phyloP scores from a whole-genome alignment of 2,797 vertebrate genomes.

The Prunella strophiata region DNA sequence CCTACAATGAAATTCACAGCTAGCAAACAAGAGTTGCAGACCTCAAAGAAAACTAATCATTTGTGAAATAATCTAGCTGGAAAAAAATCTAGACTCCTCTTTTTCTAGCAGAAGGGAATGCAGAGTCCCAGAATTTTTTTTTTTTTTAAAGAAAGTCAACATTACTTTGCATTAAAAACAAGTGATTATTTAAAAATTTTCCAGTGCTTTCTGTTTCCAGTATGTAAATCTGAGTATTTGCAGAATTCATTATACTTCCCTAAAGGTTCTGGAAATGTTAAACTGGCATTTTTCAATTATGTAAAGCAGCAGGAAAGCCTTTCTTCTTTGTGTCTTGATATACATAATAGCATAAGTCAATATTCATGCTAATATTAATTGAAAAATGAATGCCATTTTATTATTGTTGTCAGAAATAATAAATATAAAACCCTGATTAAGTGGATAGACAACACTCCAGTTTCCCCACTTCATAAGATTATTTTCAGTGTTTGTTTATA shows the following conservation, averaged over 20 bases:
- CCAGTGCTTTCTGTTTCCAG: background rate
- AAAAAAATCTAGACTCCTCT: background rate
- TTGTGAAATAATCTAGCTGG: background rate
- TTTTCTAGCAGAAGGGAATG: background rate
- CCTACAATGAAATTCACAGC: background rate
- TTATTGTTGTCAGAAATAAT: constrained; percentile 22
- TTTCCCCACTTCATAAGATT: background rate
- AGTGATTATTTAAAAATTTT: background rate
- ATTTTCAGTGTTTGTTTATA: background rate
- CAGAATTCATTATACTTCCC: constrained; percentile 41
- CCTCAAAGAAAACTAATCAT: background rate
- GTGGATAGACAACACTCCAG: background rate
- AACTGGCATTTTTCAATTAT: constrained; percentile 52
- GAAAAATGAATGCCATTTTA: constrained; percentile 24
- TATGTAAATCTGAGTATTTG: constrained; percentile 29
- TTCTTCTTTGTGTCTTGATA: constrained; percentile 22
- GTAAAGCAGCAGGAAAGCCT: constrained; percentile 47
- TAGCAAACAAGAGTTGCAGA: background rate
- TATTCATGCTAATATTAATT: constrained; percentile 42
- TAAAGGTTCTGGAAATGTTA: constrained; percentile 48
- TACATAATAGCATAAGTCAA: constrained; percentile 43
- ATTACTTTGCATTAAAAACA: background rate
- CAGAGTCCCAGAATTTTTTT: rapidly evolving
- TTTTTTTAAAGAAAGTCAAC: background rate
- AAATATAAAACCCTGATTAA: background rate